A percentile compares a stretch with the other conserved stretches of the same genome.
Evolutionary conservation across 2,113 vertebrate species (phyloP).

Genomic region (Aphyosemion australe): DNA sequence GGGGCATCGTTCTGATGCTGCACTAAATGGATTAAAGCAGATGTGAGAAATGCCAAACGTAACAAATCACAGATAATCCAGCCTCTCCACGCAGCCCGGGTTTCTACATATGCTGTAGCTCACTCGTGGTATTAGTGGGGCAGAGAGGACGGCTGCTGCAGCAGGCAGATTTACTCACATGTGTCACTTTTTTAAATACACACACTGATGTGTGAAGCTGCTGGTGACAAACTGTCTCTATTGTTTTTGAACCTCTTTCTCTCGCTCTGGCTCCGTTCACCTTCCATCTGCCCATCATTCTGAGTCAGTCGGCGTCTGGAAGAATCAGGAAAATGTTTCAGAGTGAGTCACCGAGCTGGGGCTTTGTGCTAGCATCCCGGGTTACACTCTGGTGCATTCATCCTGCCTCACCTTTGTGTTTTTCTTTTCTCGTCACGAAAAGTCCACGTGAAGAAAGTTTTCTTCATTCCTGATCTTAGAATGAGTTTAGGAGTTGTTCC

Average conservation of each 20-base stretch:
- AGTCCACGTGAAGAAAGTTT: not conserved
- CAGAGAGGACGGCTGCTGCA: slow-evolving; percentile 18
- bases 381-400: slow-evolving; percentile 1
- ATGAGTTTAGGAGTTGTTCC: too few relatives aligned
- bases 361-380: slow-evolving; percentile 5
- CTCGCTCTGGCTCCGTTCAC: slow-evolving; percentile 8
- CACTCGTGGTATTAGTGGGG: slow-evolving; percentile 25
- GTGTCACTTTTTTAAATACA: slow-evolving; percentile 1
- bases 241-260: slow-evolving; percentile 9
- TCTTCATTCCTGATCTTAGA: too few relatives aligned
- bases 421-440: not conserved
- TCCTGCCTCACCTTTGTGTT: slow-evolving; percentile 2
- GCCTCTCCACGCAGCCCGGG: slow-evolving; percentile 42
- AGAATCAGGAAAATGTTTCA: not conserved
- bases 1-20: slow-evolving; percentile 3
- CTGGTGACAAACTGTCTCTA: slow-evolving; percentile 11
- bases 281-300: slow-evolving; percentile 19
- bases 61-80: slow-evolving; percentile 60
- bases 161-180: slow-evolving; percentile 32
- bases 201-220: slow-evolving; percentile 30
- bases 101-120: slow-evolving; percentile 58
- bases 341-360: not conserved
- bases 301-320: slow-evolving; percentile 18
- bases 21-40: slow-evolving; percentile 26
- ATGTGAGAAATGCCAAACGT: slow-evolving; percentile 45